Conservation (phyloP, 2,113 vertebrate species). For the Spermophilus dauricus region DNA sequence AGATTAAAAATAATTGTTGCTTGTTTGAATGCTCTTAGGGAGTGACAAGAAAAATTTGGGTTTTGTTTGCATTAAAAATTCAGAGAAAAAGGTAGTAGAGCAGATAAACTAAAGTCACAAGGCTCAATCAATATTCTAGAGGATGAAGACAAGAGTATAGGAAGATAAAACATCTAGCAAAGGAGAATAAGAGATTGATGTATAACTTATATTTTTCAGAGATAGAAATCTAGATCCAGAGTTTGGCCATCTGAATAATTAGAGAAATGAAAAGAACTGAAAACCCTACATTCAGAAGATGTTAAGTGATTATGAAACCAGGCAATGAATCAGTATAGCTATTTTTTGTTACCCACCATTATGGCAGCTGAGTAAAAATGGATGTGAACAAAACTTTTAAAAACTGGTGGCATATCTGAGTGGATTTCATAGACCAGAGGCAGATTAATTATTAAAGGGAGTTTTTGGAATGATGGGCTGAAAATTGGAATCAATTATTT, state of each 20-base stretch:
- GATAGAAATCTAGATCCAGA: neutral
- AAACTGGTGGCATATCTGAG: neutral
- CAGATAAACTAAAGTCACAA: neutral
- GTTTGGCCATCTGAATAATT: neutral
- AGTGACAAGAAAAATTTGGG: neutral
- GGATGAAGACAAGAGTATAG: neutral
- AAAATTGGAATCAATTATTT: neutral
- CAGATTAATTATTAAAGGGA: neutral
- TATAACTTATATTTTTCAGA: neutral
- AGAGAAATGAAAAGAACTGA: neutral
- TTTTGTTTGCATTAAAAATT: neutral
- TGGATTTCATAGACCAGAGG: neutral
- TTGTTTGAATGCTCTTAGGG: neutral
- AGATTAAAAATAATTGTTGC: neutral
- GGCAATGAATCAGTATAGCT: neutral
- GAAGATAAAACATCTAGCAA: neutral
- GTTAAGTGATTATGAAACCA: neutral
- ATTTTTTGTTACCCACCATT: neutral
- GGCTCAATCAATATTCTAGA: neutral
- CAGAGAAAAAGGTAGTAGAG: neutral
- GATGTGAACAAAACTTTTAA: constrained; percentile 17
- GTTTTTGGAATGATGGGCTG: neutral
- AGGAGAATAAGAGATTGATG: neutral
- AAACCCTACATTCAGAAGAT: neutral
- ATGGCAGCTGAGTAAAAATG: neutral